Base-by-base conservation (phyloP, 1,140 invertebrate species). In the Brachionus asplanchnoidis region DNA sequence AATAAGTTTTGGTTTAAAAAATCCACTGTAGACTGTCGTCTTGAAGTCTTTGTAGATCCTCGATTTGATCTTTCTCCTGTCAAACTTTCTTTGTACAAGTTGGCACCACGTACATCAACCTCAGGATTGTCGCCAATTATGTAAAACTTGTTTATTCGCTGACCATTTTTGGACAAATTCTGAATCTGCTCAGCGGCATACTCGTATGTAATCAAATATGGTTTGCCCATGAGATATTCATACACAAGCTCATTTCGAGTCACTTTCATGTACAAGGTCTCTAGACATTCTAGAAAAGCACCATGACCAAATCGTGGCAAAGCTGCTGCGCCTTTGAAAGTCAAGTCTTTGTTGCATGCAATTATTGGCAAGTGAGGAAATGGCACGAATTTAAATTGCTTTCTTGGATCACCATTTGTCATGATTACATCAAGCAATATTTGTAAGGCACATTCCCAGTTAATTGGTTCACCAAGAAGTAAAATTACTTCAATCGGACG, bases 31-130 rank as follows among this genome's bases (percentile, higher is more conserved):
- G 7, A 88, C 86, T 70, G 86, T 85, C 56, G 86, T 79, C 6
- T 78, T 65, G 7, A 87, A 60, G 17, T 70, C 56, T 78, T 87
- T 44, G 84, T n/a, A 17, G 73, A 44, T 36, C 44, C 46, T 80
- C 53, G 28, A 66, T 36, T 70, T 85, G 83, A 84, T 87, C 85
- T 85, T 85, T 11, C 60, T 11, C 87, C 84, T 46, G 89, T 87
- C 75, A 94, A 89, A 87, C 92, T 93, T 86, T 92, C 90, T 86
- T 93, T 92, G 86, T 93, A 94, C n/a, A 94, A 88, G 87, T 94
- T 94, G 11, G 93, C 93, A 32, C 93, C 93, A 86, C 92, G 93
- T 20, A 94, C 91, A 86, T 94, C 93, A 1, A 92, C 93, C 85
- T 93, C 92, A 26, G 93, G 91, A 87, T 94, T 94, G 87, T 94